These are phyloP conservation scores for Sebastes minor DNA, from an alignment of 2,797 vertebrate genomes.

Conservation along the genomic window DNA sequence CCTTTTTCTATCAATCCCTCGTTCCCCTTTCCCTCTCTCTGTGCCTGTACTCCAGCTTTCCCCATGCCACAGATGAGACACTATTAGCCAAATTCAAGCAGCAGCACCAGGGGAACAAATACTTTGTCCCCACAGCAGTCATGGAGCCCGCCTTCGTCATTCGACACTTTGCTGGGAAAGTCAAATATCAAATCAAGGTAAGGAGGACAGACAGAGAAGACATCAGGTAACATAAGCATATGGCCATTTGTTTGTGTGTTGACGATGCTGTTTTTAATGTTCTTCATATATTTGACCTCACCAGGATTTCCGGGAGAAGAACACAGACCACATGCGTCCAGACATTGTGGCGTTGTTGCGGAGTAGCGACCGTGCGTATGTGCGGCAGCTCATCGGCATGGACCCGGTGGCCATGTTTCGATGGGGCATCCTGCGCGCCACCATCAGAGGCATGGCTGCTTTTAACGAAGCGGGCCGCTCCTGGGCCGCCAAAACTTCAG, in stretches of 20 bases:
- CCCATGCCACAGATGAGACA: slow-evolving; percentile 94
- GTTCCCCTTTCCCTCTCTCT: background rate
- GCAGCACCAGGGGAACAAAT: slow-evolving; percentile 95
- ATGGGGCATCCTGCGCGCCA: slow-evolving; percentile 93
- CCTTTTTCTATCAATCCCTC: background rate
- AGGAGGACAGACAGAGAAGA: background rate
- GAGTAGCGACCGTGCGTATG: slow-evolving; percentile 92
- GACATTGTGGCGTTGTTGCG: slow-evolving; percentile 95
- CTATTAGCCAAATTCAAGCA: slow-evolving; percentile 98
- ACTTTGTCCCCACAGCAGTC: slow-evolving; percentile 94
- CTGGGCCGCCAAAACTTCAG: slow-evolving; percentile 86
- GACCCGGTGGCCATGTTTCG: slow-evolving; percentile 97
- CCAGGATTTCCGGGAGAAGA: slow-evolving; percentile 98
- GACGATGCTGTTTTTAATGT: background rate
- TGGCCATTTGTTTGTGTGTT: background rate
- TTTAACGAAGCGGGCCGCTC: slow-evolving; percentile 90
- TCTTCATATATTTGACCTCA: background rate
- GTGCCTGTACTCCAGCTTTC: slow-evolving; percentile 84
- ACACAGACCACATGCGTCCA: slow-evolving; percentile 97
- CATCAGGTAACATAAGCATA: background rate
- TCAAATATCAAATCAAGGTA: slow-evolving; percentile 98
- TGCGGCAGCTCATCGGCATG: slow-evolving; percentile 96
- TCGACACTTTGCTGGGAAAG: slow-evolving; percentile 95
- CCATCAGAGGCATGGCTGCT: slow-evolving; percentile 89
- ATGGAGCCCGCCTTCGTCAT: slow-evolving; percentile 98